Base-by-base conservation (phyloP, 2,113 vertebrate species). In the Pipa parva region DNA sequence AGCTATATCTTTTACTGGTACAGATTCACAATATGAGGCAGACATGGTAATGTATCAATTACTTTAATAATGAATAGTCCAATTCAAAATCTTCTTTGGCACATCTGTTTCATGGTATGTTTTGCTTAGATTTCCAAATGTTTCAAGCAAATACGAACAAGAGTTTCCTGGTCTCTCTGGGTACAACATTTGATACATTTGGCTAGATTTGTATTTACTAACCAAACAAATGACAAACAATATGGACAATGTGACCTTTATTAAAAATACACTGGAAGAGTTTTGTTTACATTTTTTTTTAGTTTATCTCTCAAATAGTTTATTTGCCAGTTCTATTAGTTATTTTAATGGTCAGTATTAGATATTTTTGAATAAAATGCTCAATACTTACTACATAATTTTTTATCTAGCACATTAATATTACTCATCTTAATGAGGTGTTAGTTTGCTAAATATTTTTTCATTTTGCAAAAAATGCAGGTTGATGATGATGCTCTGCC, bases 91-190 rank as follows among this genome's bases (percentile, higher is more conserved):
- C 46, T 57, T 52, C 29, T 45, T 68, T 48, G 26, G n/a, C 48
- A 69, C 64, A 59, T 69, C 64, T 67, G 64, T 67, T 67, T 59
- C 29, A 57, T 46, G 54, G 55, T 59, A 67, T 24, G 64, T 36
- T 52, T 52, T 69, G 65, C 48, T 69, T 69, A 52, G 48, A 54
- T 52, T 52, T 57, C 54, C 64, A 46, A 68, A 68, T 27, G 33
- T 50, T 59, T n/a, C 28, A 36, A 59, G 65, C 22, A 68, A 60
- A 68, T 51, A 33, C 27, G 65, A 60, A 69, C 65, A 69, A 69
- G 56, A 25, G 57, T 60, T 69, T 69, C 31, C 57, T 52, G 42
- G 65, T 69, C 57, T 52, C 37, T 22, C 57, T 42, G 46, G 33
- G 55, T 42, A 25, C 20, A 60, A 33, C 60, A 69, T 60, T 24